Base-by-base conservation (phyloP, 2,888 invertebrate species). In the Steinernema carpocapsae region DNA sequence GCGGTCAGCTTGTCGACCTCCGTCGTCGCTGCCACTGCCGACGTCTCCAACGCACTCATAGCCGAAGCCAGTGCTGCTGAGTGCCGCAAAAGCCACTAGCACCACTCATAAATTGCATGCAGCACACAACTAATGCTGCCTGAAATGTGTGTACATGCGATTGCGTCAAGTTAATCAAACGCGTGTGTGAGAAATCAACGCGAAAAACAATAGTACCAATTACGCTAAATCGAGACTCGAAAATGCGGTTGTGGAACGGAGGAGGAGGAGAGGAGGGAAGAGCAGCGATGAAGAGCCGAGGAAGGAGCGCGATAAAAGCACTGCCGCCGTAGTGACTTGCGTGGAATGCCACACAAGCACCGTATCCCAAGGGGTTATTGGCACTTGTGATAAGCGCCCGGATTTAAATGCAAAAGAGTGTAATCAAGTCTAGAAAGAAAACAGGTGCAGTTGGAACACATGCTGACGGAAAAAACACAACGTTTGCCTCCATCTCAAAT, bases 151-250 rank as follows among this genome's bases (percentile, higher is more conserved):
- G 64, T 64, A 32, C 64, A 64, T 32, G 64, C 26, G 64, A 29
- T 64, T 64, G 64, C 26, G 64, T 64, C 64, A 32, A 64, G 14
- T 64, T 64, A 32, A 64, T 64, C 32, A 64, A 64, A 48, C 48
- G 48, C 48, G 48, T 32, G 64, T 29, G 64, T 29, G 64, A 64
- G 64, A 64, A 37, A 29, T 32, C 29, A 26, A 26, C 52, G 52
- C 22, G 17, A 64, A 64, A 29, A 64, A 64, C 64, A 64, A 64
- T 64, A 64, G 64, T 37, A 64, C 64, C 64, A 64, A 64, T 64
- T 64, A 64, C 64, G 29, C n/a, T 64, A 32, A 64, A 64, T n/a
- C 48, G 19, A 48, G n/a, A 48, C 4, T 43, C 17, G 48, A 48
- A 19, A 17, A 48, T 48, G 48, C n/a, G 19, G 48, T 37, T 37